A percentile compares a stretch with the other conserved stretches of the same genome.
These are phyloP conservation scores for Sebastes hopkinsi DNA, from an alignment of 2,797 vertebrate genomes.

Conservation along the genomic window DNA sequence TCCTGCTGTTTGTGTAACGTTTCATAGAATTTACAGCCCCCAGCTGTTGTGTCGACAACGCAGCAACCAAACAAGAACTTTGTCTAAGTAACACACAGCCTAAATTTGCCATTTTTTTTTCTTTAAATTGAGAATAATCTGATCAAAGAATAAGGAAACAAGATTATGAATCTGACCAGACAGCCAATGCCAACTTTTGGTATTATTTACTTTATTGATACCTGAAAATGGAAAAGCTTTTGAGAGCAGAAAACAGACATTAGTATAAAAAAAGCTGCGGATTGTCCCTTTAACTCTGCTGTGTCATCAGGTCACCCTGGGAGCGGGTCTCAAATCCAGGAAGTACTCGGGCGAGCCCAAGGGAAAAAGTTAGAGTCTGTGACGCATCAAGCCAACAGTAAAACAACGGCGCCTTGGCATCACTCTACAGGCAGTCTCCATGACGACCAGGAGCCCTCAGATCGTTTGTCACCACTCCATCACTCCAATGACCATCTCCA, in stretches of 20 bases:
- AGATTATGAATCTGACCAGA: neutral
- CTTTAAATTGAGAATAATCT: too few relatives aligned
- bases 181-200: neutral
- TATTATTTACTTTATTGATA: neutral
- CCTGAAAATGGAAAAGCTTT: neutral
- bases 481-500: constrained; percentile 64
- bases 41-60: neutral
- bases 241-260: neutral
- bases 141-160: neutral
- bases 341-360: constrained; percentile 50
- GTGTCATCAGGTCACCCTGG: neutral
- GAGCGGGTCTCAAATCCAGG: constrained; percentile 58
- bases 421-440: constrained; percentile 60
- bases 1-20: neutral
- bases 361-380: constrained; percentile 64
- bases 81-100: rapidly evolving
- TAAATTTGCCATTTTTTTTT: too few relatives aligned
- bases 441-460: neutral
- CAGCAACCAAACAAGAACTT: neutral
- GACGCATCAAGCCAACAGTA: neutral
- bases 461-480: neutral
- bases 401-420: constrained; percentile 17
- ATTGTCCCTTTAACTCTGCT: neutral
- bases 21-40: neutral
- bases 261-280: neutral